phyloP scores from a whole-genome alignment of 2,113 vertebrate genomes.

The Nansenia antarctica region DNA sequence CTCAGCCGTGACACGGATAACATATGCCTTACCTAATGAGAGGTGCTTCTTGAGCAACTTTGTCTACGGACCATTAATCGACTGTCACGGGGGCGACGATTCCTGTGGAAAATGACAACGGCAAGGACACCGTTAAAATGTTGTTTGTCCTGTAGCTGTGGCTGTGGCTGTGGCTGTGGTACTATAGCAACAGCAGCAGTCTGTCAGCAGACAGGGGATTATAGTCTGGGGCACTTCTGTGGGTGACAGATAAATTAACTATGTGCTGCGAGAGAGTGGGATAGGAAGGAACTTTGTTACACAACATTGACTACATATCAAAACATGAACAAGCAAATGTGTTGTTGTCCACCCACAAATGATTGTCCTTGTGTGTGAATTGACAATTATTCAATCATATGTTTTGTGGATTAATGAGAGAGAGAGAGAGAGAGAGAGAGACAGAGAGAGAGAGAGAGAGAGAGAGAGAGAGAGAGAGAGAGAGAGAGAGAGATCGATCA shows the following conservation, averaged over 20 bases:
- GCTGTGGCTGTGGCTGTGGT: slow-evolving; percentile 64
- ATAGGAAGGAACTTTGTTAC: slow-evolving; percentile 6
- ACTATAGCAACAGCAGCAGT: slow-evolving; percentile 7
- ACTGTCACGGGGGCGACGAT: slow-evolving; percentile 60
- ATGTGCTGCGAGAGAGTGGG: slow-evolving; percentile 5
- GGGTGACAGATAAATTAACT: slow-evolving; percentile 53
- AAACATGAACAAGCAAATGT: too few species aligned
- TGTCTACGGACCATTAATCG: slow-evolving; percentile 66
- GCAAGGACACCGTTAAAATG: slow-evolving; percentile 36
- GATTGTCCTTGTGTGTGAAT: too few species aligned
- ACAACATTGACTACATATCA: slow-evolving; percentile 10
- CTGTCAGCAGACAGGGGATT: slow-evolving; percentile 49
- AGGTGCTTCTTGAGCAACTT: slow-evolving; percentile 56
- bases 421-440: neutral
- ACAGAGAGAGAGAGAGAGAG: neutral
- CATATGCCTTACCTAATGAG: slow-evolving; percentile 67
- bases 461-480: slow-evolving; percentile 1
- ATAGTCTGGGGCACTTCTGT: slow-evolving; percentile 48
- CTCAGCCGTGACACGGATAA: slow-evolving; percentile 36
- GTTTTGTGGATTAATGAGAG: too few species aligned
- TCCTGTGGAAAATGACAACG: slow-evolving; percentile 27
- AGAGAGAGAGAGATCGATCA: slow-evolving; percentile 41
- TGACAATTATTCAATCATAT: too few species aligned
- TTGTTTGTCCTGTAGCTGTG: slow-evolving; percentile 52
- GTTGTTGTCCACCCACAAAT: slow-evolving; percentile 19